Evolutionary conservation across 2,888 invertebrate genomes (phyloP), one percentile per base, ranked within the genome.

Genomic region (Linnaemya vulpina): DNA sequence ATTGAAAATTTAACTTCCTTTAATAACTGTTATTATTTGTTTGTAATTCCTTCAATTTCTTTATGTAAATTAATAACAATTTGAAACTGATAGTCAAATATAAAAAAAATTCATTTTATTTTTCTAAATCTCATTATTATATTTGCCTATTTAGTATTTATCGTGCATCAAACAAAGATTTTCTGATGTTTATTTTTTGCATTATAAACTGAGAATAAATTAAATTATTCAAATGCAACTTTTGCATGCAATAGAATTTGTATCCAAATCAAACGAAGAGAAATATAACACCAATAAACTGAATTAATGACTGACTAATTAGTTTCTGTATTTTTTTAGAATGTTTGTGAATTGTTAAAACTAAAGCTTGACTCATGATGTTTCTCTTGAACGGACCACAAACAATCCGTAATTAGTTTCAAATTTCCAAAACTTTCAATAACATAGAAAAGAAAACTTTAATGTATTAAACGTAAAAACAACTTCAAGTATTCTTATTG

Each of bases 191-290:
- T 30, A 35, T 49, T 63, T 49, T n/a, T 40, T 55, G 55, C 40
- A 46, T 20, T 58, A 20, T 51, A 40, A 53, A 13, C 25, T 63
- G 22, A n/a, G 55, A 65, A 77, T 67, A 55, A 76, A 46, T 58
- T 58, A 77, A 77, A 60, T 77, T 35, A 51, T 77, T 68, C 13
- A 71, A 62, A 60, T 62, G 22, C 62, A 62, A 35, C n/a, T 43
- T 63, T 65, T 49, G 20, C 60, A 67, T 75, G 74, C 53, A 75
- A 62, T 58, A 63, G 17, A 35, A 9, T 67, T 65, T 75, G 60
- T 43, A 5, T 68, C 35, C 58, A 43, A 67, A 68, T 40, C 40
- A 62, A 70, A 51, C 20, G 4, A 10, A n/a, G 40, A 17, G 38
- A 78, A 63, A 63, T 63, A 58, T 30, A 71, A 71, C 8, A 78